Conservation (phyloP, 2,797 vertebrate genomes). For the Podargus strigoides region DNA sequence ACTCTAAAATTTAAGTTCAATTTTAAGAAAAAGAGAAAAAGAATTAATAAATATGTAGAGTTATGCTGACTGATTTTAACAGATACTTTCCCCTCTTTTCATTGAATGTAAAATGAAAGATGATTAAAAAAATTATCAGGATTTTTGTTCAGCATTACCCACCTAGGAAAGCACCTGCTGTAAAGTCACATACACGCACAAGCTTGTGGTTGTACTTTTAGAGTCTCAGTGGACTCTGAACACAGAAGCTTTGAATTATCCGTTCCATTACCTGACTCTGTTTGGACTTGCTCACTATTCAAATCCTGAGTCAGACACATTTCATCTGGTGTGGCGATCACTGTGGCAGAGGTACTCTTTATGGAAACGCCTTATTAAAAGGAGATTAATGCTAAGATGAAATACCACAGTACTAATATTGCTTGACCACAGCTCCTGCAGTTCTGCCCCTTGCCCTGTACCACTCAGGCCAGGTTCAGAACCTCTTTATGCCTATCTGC, state of each 20-base stretch:
- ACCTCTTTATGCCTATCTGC: background rate
- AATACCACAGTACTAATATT: background rate
- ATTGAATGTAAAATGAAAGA: background rate
- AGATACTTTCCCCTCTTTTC: background rate
- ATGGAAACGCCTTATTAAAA: background rate
- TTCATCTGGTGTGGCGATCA: rapidly evolving
- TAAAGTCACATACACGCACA: background rate
- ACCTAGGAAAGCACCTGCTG: background rate
- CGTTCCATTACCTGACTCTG: background rate
- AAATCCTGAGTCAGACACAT: background rate
- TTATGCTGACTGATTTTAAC: constrained; percentile 19
- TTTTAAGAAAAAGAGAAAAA: constrained; percentile 59
- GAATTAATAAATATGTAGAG: constrained; percentile 19
- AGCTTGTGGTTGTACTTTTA: background rate
- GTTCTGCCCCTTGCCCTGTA: background rate
- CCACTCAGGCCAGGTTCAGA: background rate
- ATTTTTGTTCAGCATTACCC: background rate
- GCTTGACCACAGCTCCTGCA: rapidly evolving
- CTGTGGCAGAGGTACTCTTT: background rate
- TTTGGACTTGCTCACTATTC: background rate
- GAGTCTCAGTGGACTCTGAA: background rate
- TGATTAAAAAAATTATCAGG: background rate
- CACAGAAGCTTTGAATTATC: background rate
- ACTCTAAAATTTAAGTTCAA: constrained; percentile 64
- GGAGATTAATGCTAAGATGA: background rate